These are phyloP conservation scores for Eidolon helvum DNA, from an alignment of 2,113 vertebrate species.

Conservation along the genomic window DNA sequence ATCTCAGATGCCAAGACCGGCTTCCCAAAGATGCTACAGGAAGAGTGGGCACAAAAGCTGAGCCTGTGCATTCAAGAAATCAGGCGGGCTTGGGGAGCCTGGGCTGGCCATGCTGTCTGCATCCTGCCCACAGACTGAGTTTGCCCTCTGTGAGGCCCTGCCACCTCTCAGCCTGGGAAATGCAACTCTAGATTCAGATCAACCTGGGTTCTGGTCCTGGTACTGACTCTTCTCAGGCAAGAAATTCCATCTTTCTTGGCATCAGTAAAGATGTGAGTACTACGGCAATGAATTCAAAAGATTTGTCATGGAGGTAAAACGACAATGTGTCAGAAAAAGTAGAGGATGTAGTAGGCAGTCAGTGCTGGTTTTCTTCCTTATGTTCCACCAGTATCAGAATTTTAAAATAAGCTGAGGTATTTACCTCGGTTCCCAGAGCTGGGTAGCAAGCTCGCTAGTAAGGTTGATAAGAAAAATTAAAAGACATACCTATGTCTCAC, in stretches of 20 bases:
- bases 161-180: not conserved
- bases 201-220: not conserved
- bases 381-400: rapidly evolving
- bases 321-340: not conserved
- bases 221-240: not conserved
- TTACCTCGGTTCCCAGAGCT: not conserved
- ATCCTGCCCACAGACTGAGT: not conserved
- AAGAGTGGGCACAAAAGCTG: not conserved
- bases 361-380: not conserved
- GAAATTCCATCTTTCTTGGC: not conserved
- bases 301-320: not conserved
- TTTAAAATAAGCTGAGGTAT: not conserved
- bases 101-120: not conserved
- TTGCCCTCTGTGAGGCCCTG: not conserved
- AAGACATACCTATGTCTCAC: not conserved
- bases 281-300: not conserved
- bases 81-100: no score
- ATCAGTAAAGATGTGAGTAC: not conserved
- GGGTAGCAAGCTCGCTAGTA: not conserved
- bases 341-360: not conserved
- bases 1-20: not conserved
- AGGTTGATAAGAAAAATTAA: not conserved
- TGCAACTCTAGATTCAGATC: not conserved
- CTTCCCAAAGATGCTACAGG: not conserved
- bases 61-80: not conserved